Evolutionary conservation across 1,140 invertebrate species (phyloP).

Genomic region (Lasioglossum albipes): DNA sequence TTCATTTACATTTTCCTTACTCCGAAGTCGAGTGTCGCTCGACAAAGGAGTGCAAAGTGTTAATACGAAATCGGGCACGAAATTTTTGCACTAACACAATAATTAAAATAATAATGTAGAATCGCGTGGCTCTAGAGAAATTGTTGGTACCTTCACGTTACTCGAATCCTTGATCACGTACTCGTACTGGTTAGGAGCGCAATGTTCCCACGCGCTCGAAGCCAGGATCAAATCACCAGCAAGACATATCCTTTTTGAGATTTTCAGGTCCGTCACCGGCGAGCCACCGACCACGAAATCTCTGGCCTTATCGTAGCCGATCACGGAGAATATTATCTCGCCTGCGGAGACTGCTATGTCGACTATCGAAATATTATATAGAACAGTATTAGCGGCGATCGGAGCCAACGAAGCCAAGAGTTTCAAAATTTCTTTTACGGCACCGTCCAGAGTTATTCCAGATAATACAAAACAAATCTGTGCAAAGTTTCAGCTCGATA

Average conservation of each 20-base stretch:
- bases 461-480: too few species aligned
- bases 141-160: conserved; percentile 57
- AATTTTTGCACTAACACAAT: too few species aligned
- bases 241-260: conserved; percentile 37
- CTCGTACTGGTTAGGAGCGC: conserved; percentile 52
- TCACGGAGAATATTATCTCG: conserved; percentile 60
- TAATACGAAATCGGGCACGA: too few species aligned
- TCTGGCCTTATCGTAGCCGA: conserved; percentile 59
- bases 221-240: conserved; percentile 60
- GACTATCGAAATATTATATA: conserved; percentile 7
- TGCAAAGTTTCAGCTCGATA: too few species aligned
- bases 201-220: conserved; percentile 58
- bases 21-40: too few species aligned
- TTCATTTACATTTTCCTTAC: too few species aligned
- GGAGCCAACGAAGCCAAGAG: background rate
- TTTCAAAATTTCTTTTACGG: too few species aligned
- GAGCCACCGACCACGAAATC: conserved; percentile 64
- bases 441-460: too few species aligned
- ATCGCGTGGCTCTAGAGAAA: too few species aligned
- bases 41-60: too few species aligned
- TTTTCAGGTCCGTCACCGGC: conserved; percentile 59
- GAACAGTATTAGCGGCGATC: background rate
- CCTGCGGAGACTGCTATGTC: conserved; percentile 67
- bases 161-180: conserved; percentile 53
- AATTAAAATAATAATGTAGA: too few species aligned